A percentile compares a stretch with the other conserved stretches of the same genome.
phyloP scores from a whole-genome alignment of 2,797 vertebrate genomes.

The Oryzias sinensis region DNA sequence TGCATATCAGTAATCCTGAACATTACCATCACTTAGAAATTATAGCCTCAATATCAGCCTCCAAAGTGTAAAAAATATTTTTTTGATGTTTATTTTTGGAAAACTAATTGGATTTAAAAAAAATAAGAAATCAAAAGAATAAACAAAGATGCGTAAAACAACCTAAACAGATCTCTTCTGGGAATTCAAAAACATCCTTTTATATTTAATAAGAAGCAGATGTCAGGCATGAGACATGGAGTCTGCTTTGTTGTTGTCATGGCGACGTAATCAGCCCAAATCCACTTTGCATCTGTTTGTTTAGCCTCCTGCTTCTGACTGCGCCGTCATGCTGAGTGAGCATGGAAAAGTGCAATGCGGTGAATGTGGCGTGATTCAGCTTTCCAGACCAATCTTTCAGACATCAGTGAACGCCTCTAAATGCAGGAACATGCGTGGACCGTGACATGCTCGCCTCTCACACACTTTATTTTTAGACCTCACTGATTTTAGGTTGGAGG shows the following conservation, averaged over 20 bases:
- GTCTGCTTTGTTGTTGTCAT: slow-evolving; percentile 62
- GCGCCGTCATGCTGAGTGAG: slow-evolving; percentile 23
- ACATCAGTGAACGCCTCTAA: slow-evolving; percentile 1
- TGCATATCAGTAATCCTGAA: too few species aligned
- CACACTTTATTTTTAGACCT: slow-evolving; percentile 57
- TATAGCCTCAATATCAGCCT: too few species aligned
- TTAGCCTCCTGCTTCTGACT: slow-evolving; percentile 49
- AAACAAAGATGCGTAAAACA: too few species aligned
- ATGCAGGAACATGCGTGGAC: slow-evolving; percentile 18
- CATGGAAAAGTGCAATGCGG: slow-evolving; percentile 16
- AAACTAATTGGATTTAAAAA: too few species aligned
- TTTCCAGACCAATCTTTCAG: background rate
- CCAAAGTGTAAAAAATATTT: too few species aligned
- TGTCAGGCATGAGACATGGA: slow-evolving; percentile 38
- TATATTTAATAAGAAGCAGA: slow-evolving; percentile 8
- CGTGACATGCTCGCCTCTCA: slow-evolving; percentile 22
- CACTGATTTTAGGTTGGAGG: slow-evolving; percentile 53
- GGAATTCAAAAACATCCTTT: background rate
- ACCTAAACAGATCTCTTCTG: too few species aligned
- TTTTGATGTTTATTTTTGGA: too few species aligned
- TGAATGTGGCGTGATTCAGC: slow-evolving; percentile 21
- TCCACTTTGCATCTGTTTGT: slow-evolving; percentile 59
- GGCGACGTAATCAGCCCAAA: slow-evolving; percentile 62
- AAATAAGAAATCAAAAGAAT: too few species aligned
- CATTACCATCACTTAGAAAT: too few species aligned